Percentiles rank a stretch among this genome's conserved stretches.
phyloP scores from a whole-genome alignment of 2,888 invertebrate genomes.

The Psylliodes chrysocephalus region DNA sequence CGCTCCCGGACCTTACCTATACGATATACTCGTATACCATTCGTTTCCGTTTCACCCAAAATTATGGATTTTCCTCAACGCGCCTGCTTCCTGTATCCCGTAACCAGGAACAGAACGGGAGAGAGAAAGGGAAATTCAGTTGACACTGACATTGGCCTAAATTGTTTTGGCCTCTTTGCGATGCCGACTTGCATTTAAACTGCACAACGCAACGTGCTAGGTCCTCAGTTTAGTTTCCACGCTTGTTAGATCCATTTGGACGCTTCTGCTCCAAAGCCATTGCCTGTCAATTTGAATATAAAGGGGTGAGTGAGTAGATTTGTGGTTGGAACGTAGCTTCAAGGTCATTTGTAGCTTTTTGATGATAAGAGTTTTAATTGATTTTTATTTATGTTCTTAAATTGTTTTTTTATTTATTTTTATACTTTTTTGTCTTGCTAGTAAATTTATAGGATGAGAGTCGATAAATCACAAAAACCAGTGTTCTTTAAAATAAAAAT shows the following conservation, averaged over 20 bases:
- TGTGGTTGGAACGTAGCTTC: not conserved
- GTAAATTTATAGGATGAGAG: too few species aligned
- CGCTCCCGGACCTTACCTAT: not conserved
- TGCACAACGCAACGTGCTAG: slow-evolving; percentile 46
- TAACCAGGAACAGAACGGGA: slow-evolving; percentile 46
- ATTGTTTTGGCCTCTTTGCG: slow-evolving; percentile 46
- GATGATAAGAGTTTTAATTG: not conserved
- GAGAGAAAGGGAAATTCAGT: slow-evolving; percentile 55
- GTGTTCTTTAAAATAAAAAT: too few species aligned
- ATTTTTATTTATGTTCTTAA: not conserved
- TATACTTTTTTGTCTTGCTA: not conserved
- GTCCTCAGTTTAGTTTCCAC: slow-evolving; percentile 41
- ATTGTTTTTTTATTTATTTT: not conserved
- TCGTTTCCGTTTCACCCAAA: slow-evolving; percentile 4
- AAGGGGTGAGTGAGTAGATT: slow-evolving; percentile 6
- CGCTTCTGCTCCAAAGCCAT: not conserved
- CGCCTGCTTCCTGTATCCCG: slow-evolving; percentile 47
- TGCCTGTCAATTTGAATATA: not conserved
- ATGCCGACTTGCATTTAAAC: slow-evolving; percentile 47
- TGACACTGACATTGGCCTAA: slow-evolving; percentile 58
- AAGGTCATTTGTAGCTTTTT: not conserved
- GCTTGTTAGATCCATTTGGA: not conserved
- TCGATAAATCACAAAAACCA: too few species aligned
- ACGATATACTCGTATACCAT: not conserved
- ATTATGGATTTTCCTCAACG: slow-evolving; percentile 36